Percentiles rank a stretch among this genome's conserved stretches.
These are phyloP conservation scores for Bombus superbus DNA, from an alignment of 1,140 invertebrate species.

Conservation along the genomic window DNA sequence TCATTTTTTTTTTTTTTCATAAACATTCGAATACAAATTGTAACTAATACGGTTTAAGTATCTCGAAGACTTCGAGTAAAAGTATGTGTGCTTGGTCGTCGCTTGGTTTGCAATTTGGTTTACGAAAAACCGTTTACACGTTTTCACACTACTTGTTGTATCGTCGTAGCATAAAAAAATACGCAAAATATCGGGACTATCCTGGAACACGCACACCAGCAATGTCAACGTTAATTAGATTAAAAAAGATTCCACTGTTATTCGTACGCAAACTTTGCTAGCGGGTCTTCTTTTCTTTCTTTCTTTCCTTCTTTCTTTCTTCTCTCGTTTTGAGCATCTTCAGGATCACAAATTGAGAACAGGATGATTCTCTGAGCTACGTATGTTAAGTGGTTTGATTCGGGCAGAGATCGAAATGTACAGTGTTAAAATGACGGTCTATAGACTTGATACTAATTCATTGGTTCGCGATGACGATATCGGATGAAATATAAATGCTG, in stretches of 20 bases:
- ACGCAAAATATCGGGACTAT: conserved; percentile 32
- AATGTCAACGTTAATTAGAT: background rate
- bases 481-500: background rate
- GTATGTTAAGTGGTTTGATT: background rate
- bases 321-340: conserved; percentile 29
- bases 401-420: conserved; percentile 26
- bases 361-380: conserved; percentile 19
- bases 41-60: conserved; percentile 15
- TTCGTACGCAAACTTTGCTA: background rate
- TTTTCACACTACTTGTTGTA: conserved; percentile 4
- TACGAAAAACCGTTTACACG: background rate
- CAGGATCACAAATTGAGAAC: conserved; percentile 24
- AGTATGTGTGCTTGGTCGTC: conserved; percentile 41
- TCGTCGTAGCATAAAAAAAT: conserved; percentile 48
- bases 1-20: background rate
- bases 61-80: conserved; percentile 8
- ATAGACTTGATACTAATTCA: background rate
- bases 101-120: conserved; percentile 1
- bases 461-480: background rate
- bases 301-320: background rate
- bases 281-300: background rate
- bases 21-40: conserved; percentile 26
- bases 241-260: background rate
- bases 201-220: background rate
- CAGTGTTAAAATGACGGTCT: background rate